Evolutionary conservation across 1,140 invertebrate genomes (phyloP).

Genomic region (Trachymyrmex cornetzi): DNA sequence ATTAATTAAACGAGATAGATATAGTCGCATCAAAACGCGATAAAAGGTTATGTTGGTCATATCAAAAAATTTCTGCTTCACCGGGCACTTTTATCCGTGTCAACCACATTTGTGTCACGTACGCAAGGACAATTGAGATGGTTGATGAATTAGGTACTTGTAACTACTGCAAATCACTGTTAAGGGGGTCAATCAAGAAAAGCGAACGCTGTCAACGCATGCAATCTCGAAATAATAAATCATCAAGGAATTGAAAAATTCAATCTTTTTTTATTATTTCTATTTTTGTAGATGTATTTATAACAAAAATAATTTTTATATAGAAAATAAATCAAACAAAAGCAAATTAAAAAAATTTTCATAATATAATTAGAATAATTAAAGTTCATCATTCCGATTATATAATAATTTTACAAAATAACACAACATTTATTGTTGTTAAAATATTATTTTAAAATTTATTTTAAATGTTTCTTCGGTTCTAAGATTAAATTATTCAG

Average conservation of each 20-base stretch:
- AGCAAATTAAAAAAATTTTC: neutral
- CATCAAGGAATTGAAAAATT: neutral
- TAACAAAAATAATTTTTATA: neutral
- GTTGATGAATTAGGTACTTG: slow-evolving; percentile 56
- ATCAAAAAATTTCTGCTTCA: slow-evolving; percentile 51
- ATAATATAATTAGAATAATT: neutral
- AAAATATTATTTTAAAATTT: neutral
- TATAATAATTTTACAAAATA: slow-evolving; percentile 10
- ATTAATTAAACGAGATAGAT: neutral
- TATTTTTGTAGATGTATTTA: slow-evolving; percentile 5
- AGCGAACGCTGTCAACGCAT: slow-evolving; percentile 30
- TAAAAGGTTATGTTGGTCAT: neutral
- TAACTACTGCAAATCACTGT: slow-evolving; percentile 62
- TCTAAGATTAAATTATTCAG: neutral
- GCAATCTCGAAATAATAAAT: slow-evolving; percentile 17
- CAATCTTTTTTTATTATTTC: neutral
- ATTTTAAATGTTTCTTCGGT: neutral
- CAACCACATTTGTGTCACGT: slow-evolving; percentile 51
- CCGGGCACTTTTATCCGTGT: slow-evolving; percentile 17
- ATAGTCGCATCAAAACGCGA: neutral
- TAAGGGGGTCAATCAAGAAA: slow-evolving; percentile 66
- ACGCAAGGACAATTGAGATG: slow-evolving; percentile 63
- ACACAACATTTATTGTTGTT: neutral
- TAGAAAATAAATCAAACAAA: neutral
- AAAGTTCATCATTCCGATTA: neutral